Evolutionary conservation across 2,888 invertebrate species (phyloP).

Genomic region (Oscheius myriophilus): DNA sequence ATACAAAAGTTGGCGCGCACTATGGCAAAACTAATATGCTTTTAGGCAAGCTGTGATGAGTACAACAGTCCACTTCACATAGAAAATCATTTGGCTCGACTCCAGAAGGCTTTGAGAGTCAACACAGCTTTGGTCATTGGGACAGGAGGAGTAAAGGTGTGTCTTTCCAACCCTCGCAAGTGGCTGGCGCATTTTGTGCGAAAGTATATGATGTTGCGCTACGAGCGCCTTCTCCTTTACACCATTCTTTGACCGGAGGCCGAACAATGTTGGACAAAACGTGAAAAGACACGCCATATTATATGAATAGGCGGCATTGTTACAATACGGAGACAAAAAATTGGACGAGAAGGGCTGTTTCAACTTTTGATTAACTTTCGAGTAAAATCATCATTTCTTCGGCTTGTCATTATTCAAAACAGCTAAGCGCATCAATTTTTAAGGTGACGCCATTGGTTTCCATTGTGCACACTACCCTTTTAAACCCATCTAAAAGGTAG

Average conservation of each 20-base stretch:
- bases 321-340: too few species aligned
- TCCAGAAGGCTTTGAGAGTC: constrained; percentile 15
- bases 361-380: too few species aligned
- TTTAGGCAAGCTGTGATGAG: constrained; percentile 24
- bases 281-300: background rate
- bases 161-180: background rate
- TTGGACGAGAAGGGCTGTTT: too few species aligned
- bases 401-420: too few species aligned
- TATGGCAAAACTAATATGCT: background rate
- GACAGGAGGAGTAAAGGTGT: constrained; percentile 30
- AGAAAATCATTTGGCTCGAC: constrained; percentile 13
- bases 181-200: background rate
- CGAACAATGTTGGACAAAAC: too few species aligned
- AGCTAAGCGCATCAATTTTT: too few species aligned
- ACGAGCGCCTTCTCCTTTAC: background rate
- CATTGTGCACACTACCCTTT: too few species aligned
- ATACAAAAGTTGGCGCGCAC: constrained; percentile 10
- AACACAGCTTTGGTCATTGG: constrained; percentile 25
- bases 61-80: constrained; percentile 11
- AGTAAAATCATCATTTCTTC: too few species aligned
- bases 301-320: background rate
- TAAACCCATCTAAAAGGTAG: too few species aligned
- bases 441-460: too few species aligned
- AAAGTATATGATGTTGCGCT: background rate
- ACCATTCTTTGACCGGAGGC: background rate